Evolutionary conservation across 2,113 vertebrate genomes (phyloP), one percentile per base, ranked within the genome.

Genomic region (Meleagris gallopavo): DNA sequence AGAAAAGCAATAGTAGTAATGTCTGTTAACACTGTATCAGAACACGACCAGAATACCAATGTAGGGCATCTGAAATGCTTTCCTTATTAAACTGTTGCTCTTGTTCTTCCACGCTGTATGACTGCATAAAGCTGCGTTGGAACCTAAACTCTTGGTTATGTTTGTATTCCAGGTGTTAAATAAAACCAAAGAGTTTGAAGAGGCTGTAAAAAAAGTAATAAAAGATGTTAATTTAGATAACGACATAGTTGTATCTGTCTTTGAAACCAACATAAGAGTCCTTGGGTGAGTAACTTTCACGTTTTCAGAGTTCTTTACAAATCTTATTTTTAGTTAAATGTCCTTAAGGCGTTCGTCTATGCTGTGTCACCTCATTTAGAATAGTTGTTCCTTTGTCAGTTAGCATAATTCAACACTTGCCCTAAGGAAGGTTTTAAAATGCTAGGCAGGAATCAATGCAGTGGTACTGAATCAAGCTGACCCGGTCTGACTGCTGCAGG

Each of bases 261-360:
- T 99, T 93, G 99, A 99, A 98, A 99, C 99, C 97, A 99, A 99
- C 97, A 99, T 99, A 95, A 98, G 99, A 97, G 99, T 99, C 88
- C 98, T 99, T 73, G 99, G 99, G 99, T 99, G 95, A 99, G 99
- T 97, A 83, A 52, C 38, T 57, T 91, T 3, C 32, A 8, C 34
- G 8, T 91, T 89, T 92, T 78, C 50, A 41, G 16, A 75, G 25
- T 48, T 62, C 50, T 19, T 19, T 70, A 32, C 57, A 85, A 50
- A 19, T n/a, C 3, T 34, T 29, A 5, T 2, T 18, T 89, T 69
- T n/a, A 50, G 40, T 32, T 55, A 22, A 13, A 17, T 60, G 46
- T 77, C 43, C 62, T 70, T 40, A 46, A 66, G 22, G 25, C 18
- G 5, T 10, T 18, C 2, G 3, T 61, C 36, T 76, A 21, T 66